Evolutionary conservation across 2,113 vertebrate genomes (phyloP).

Genomic region (Rhynchopsitta pachyrhyncha): DNA sequence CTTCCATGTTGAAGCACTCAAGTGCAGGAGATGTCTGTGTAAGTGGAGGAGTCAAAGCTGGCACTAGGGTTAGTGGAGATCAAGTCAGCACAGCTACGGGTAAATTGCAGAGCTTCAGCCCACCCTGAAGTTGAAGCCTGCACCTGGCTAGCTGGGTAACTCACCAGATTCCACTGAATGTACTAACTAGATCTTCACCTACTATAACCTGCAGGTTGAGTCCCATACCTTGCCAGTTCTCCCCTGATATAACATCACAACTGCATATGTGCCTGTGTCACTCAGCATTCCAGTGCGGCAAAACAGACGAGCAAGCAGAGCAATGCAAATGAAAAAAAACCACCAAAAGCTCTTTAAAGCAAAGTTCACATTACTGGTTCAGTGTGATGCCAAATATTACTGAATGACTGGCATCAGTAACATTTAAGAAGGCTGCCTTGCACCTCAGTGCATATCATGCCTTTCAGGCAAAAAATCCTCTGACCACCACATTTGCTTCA

Average conservation of each 20-base stretch:
- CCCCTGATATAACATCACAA: neutral
- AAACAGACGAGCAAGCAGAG: neutral
- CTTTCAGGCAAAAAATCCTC: neutral
- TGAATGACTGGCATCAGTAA: neutral
- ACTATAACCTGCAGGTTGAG: neutral
- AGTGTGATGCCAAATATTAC: neutral
- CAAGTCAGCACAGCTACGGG: neutral
- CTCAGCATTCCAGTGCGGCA: neutral
- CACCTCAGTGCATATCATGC: neutral
- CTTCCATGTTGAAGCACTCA: fast-evolving
- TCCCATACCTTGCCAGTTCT: neutral
- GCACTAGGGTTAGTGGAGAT: neutral
- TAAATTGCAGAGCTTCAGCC: neutral
- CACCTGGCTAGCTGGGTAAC: neutral
- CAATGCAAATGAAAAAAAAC: neutral
- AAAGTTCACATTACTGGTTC: neutral
- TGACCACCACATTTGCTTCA: neutral
- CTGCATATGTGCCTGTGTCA: neutral
- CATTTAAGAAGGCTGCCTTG: neutral
- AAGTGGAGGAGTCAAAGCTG: neutral
- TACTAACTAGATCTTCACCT: neutral
- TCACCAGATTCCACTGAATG: neutral
- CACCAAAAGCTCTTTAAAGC: neutral
- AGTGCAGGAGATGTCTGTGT: neutral
- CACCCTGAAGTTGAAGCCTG: neutral